Base-by-base conservation (phyloP, 1,140 invertebrate species). In the Meloidogyne floridensis region DNA sequence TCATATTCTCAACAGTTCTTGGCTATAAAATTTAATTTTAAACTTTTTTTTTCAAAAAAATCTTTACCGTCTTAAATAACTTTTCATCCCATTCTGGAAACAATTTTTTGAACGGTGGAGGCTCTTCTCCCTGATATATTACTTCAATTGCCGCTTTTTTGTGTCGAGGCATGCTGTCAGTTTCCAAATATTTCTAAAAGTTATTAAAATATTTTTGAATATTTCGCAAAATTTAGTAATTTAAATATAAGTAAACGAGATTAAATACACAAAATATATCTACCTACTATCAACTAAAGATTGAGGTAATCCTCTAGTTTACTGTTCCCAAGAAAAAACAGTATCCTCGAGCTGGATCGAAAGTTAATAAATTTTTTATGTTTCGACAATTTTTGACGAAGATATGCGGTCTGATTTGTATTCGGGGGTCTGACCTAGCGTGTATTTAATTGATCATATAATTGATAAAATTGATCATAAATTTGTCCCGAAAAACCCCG, bases 31-130 rank as follows among this genome's bases (percentile, higher is more conserved):
- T 82, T 51, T 13, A 9, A 42, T 5, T 69, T 59, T 81, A 15
- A 74, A 8, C 76, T 83, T 51, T 84, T 79, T 71, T 87, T 56
- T 80, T 83, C 75, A 85, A 86, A 86, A n/a, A 72, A 20, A 53
- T 32, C 15, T 77, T 77, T 32, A 89, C 89, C 13, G 86, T 84
- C 72, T 83, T 84, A 83, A 89, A 89, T 70, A 89, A 56, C 72
- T 86, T 86, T 59, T 89, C 85, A 75, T 90, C 83, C 88, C 88
- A 89, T 8, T 69, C 69, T n/a, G 87, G 88, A 80, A 89, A 89
- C 70, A 86, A 81, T 75, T 89, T 89, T 81, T 88, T 89, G 81
- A 89, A 89, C 11, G 80, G 81, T 20, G 89, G 84, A 20, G 88
- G 69, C 70, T 89, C 88, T 76, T 89, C 84, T 32, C 87, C 86